A percentile compares a stretch with the other conserved stretches of the same genome.
These are phyloP conservation scores for Tauraco hartlaubi DNA, from an alignment of 2,797 vertebrate genomes.

Conservation along the genomic window DNA sequence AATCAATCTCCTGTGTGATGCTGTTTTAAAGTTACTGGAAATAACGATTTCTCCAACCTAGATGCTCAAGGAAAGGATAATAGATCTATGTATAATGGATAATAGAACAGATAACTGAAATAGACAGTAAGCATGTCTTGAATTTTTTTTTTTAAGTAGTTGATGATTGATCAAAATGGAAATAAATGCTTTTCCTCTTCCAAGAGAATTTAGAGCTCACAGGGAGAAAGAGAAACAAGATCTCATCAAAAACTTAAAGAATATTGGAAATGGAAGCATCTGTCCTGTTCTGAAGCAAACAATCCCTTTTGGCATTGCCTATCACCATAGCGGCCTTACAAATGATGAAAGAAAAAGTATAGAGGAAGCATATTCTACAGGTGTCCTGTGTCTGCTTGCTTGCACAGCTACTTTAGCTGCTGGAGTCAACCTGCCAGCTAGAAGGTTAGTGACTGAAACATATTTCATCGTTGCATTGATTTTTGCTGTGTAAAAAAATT, in stretches of 20 bases:
- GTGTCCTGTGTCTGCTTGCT: constrained; percentile 91
- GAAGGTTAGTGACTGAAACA: constrained; percentile 83
- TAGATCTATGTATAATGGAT: no score
- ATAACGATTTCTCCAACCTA: neutral
- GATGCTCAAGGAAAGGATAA: neutral
- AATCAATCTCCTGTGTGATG: neutral
- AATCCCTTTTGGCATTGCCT: constrained; percentile 90
- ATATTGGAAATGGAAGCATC: constrained; percentile 83
- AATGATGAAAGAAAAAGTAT: constrained; percentile 90
- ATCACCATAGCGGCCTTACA: constrained; percentile 96
- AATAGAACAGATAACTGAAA: neutral
- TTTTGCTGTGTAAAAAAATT: neutral
- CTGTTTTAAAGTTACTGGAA: neutral
- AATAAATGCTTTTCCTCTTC: neutral
- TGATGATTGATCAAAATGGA: neutral
- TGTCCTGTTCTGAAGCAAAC: constrained; percentile 89
- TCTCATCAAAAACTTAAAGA: constrained; percentile 84
- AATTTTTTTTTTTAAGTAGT: neutral
- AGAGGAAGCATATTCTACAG: constrained; percentile 91
- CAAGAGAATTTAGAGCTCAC: constrained; percentile 85
- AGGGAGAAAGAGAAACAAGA: constrained; percentile 83
- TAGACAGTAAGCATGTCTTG: neutral
- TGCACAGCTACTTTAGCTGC: constrained; percentile 97
- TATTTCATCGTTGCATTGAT: neutral
- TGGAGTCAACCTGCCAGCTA: constrained; percentile 94